A percentile compares a stretch with the other conserved stretches of the same genome.
These are phyloP conservation scores for Telmatherina bonti DNA, from an alignment of 2,797 vertebrate species.

Conservation along the genomic window DNA sequence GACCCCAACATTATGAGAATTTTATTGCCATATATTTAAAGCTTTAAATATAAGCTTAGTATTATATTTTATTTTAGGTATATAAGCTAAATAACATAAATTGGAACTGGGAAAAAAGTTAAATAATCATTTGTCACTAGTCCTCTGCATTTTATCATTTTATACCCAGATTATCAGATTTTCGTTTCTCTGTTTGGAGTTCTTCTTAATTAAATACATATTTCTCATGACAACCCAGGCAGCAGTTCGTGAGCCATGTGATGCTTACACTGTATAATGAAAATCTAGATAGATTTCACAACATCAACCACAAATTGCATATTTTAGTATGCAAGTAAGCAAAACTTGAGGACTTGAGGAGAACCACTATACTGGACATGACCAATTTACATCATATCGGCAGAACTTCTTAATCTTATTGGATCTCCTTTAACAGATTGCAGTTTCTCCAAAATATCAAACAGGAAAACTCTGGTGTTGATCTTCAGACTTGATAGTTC, in stretches of 20 bases:
- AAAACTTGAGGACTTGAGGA: constrained; percentile 14
- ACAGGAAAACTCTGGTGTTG: constrained; percentile 18
- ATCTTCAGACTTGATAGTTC: constrained; percentile 33
- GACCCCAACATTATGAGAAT: constrained; percentile 3
- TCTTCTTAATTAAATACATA: constrained; percentile 61
- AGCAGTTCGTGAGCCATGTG: constrained; percentile 31
- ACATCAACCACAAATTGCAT: constrained; percentile 36
- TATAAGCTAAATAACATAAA: neutral
- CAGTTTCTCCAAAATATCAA: constrained; percentile 27
- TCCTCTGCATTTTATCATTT: constrained; percentile 24
- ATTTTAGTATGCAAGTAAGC: constrained; percentile 48
- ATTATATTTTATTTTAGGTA: neutral
- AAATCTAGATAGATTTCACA: constrained; percentile 40
- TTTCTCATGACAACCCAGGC: constrained; percentile 47
- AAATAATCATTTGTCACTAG: neutral
- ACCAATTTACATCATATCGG: constrained; percentile 23
- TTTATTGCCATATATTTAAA: constrained; percentile 22
- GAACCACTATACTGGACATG: constrained; percentile 37
- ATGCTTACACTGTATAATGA: constrained; percentile 25
- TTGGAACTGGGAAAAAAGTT: neutral
- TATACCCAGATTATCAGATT: constrained; percentile 11
- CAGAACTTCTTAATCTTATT: constrained; percentile 18
- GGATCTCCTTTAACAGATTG: constrained; percentile 24
- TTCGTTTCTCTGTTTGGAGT: constrained; percentile 33
- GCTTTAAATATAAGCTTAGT: constrained; percentile 6